Conservation (phyloP, 2,888 invertebrate species). For the Drosophila tripunctata region DNA sequence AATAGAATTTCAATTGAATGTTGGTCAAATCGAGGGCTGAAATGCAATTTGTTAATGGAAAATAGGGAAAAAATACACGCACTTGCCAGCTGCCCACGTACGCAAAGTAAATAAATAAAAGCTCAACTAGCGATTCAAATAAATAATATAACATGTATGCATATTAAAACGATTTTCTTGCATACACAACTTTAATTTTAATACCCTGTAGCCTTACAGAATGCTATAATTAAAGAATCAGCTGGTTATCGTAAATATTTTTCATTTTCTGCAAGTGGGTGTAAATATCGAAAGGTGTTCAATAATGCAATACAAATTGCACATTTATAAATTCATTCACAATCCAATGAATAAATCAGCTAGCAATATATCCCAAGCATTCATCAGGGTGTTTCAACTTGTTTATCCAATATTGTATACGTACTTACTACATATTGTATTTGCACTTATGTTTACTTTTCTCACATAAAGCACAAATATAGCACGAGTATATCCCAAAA, state of each 20-base stretch:
- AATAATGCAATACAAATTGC: not conserved
- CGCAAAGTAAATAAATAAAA: constrained; percentile 38
- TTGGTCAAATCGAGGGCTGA: constrained; percentile 5
- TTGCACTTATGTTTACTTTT: not conserved
- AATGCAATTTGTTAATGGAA: constrained; percentile 75
- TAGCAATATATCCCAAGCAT: not conserved
- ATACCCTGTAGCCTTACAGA: not conserved
- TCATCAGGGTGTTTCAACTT: not conserved
- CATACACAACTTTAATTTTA: constrained; percentile 11
- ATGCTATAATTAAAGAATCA: too few species aligned
- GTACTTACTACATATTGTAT: not conserved
- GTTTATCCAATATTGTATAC: constrained; percentile 21
- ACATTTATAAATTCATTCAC: constrained; percentile 1
- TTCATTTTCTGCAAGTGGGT: not conserved
- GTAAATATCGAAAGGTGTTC: not conserved
- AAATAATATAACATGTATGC: constrained; percentile 40
- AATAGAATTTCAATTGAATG: constrained; percentile 3
- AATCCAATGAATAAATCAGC: not conserved
- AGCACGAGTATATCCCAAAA: not conserved
- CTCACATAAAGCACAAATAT: constrained; percentile 12
- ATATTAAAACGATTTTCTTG: constrained; percentile 8
- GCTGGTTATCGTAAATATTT: too few species aligned
- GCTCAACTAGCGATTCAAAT: constrained; percentile 28
- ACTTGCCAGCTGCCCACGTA: constrained; percentile 25
- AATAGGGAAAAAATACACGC: constrained; percentile 58